Evolutionary conservation across 2,113 vertebrate species (phyloP).

Genomic region (Sinosuthora webbiana): DNA sequence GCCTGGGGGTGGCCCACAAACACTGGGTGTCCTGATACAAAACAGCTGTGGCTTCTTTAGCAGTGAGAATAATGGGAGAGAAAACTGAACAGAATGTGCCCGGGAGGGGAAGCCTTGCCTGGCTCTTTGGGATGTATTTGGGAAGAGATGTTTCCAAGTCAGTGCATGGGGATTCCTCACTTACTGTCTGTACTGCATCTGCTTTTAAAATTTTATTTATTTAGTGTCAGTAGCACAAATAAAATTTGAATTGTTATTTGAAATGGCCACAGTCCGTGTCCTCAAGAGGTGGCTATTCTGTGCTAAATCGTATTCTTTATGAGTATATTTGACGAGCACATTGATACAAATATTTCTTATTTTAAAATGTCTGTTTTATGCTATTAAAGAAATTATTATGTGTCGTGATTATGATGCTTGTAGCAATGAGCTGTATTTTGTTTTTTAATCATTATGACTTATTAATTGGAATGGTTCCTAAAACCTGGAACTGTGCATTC

Average conservation of each 20-base stretch:
- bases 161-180: neutral
- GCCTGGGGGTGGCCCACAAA: neutral
- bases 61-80: neutral
- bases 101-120: neutral
- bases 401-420: neutral
- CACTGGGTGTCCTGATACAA: neutral
- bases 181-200: neutral
- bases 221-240: neutral
- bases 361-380: neutral
- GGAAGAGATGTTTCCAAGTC: neutral
- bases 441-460: conserved; percentile 32
- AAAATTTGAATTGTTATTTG: neutral
- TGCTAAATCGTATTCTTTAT: neutral
- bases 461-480: conserved; percentile 25
- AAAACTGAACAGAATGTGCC: conserved; percentile 24
- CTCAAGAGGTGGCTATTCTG: neutral
- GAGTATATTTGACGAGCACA: neutral
- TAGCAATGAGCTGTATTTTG: conserved; percentile 5
- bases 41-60: conserved; percentile 22
- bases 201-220: neutral
- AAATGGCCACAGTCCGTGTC: neutral
- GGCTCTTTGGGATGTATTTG: neutral
- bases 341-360: conserved; percentile 16
- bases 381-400: neutral
- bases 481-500: neutral